phyloP scores from a whole-genome alignment of 1,140 invertebrate genomes.

The Tribolium madens region DNA sequence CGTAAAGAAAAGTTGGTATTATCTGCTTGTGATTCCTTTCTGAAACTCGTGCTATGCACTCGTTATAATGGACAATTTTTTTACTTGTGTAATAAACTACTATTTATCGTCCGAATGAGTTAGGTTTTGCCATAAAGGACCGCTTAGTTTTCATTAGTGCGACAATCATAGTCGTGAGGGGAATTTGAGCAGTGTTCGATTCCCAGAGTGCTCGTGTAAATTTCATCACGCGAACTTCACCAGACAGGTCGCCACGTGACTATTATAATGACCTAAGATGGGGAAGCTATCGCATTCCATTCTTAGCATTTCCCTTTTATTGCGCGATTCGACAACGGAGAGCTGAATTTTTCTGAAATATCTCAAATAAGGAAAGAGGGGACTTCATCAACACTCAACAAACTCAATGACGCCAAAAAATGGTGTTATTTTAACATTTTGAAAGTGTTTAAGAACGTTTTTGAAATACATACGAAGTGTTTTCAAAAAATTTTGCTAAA shows the following conservation, averaged over 20 bases:
- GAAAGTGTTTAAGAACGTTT: too few species aligned
- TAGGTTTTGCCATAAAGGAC: constrained; percentile 25
- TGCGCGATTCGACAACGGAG: neutral
- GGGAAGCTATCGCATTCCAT: constrained; percentile 24
- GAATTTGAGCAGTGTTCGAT: constrained; percentile 47
- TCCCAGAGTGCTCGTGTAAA: constrained; percentile 45
- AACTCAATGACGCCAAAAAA: too few species aligned
- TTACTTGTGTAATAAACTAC: neutral
- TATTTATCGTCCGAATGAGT: constrained; percentile 11
- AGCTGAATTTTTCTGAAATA: neutral
- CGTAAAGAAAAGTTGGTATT: too few species aligned
- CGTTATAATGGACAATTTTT: too few species aligned
- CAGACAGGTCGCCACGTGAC: constrained; percentile 37
- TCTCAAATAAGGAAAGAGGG: too few species aligned
- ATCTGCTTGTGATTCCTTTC: too few species aligned
- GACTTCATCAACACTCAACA: too few species aligned
- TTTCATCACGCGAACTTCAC: constrained; percentile 47
- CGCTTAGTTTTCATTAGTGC: constrained; percentile 51
- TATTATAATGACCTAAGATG: constrained; percentile 32
- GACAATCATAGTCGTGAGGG: constrained; percentile 48
- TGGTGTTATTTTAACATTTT: too few species aligned
- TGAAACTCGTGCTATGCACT: too few species aligned
- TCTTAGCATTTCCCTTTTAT: constrained; percentile 31
- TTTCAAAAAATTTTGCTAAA: too few species aligned
- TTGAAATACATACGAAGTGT: too few species aligned